phyloP scores from a whole-genome alignment of 1,140 invertebrate species.

The Hestina assimilis region DNA sequence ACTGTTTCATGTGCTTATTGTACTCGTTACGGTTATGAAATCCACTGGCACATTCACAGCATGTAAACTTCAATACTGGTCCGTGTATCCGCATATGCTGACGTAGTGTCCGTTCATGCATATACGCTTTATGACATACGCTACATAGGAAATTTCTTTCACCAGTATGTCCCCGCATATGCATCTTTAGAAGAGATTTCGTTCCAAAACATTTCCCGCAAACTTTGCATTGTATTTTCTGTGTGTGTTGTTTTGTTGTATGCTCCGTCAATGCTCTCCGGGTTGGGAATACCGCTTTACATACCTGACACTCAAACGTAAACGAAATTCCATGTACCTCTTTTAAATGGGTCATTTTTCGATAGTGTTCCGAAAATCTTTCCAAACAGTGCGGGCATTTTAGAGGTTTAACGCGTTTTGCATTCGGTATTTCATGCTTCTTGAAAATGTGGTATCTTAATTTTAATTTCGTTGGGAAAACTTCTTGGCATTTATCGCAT shows the following conservation, averaged over 20 bases:
- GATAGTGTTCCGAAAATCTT: constrained; percentile 64
- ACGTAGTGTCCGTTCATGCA: constrained; percentile 83
- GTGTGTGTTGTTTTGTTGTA: constrained; percentile 76
- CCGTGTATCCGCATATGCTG: constrained; percentile 84
- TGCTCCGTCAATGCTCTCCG: constrained; percentile 64
- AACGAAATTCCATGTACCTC: constrained; percentile 64
- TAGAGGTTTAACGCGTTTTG: constrained; percentile 57
- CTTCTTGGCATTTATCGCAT: constrained; percentile 61
- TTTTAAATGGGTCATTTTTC: constrained; percentile 68
- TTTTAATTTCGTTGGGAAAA: constrained; percentile 62
- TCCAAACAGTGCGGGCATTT: constrained; percentile 71
- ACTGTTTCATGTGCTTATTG: constrained; percentile 69
- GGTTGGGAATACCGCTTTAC: constrained; percentile 53
- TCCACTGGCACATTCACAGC: constrained; percentile 76
- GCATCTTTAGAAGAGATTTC: constrained; percentile 82
- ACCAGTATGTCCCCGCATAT: constrained; percentile 84
- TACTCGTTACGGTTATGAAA: constrained; percentile 70
- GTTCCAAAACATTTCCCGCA: constrained; percentile 79
- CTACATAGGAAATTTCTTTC: constrained; percentile 81
- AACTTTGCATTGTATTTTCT: constrained; percentile 77
- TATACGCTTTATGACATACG: constrained; percentile 81
- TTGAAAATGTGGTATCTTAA: constrained; percentile 61
- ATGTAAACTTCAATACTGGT: constrained; percentile 76
- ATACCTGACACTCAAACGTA: constrained; percentile 58
- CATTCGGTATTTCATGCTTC: constrained; percentile 56